A percentile compares a stretch with the other conserved stretches of the same genome.
Evolutionary conservation across 2,888 invertebrate genomes (phyloP).

Genomic region (Glyphotaelius pellucidus): DNA sequence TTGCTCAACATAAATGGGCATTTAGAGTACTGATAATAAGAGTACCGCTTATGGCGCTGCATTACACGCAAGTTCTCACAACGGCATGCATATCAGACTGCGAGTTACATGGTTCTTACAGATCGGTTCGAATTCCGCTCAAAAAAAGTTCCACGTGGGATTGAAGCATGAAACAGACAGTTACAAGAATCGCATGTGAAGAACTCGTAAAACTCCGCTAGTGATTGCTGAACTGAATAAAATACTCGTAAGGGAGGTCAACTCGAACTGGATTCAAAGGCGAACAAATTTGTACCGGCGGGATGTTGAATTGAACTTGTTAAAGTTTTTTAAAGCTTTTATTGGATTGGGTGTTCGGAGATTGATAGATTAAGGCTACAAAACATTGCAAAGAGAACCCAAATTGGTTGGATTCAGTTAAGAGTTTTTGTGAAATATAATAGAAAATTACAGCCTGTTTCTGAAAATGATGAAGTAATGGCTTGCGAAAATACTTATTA

Average conservation of each 20-base stretch:
- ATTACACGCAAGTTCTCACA: background rate
- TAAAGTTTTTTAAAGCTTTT: background rate
- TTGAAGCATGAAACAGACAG: background rate
- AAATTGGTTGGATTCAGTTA: no score
- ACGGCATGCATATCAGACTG: background rate
- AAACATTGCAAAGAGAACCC: no score
- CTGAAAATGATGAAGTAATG: no score
- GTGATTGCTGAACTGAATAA: constrained; percentile 16
- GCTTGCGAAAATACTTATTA: no score
- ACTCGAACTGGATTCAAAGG: background rate
- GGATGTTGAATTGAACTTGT: background rate
- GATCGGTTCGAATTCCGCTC: background rate
- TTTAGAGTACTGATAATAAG: background rate
- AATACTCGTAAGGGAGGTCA: constrained; percentile 24
- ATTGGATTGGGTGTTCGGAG: background rate
- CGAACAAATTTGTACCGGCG: background rate
- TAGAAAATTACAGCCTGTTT: no score
- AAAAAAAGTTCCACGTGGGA: constrained; percentile 3
- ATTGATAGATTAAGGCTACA: background rate
- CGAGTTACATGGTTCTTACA: background rate
- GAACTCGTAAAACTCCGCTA: constrained; percentile 5
- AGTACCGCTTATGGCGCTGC: background rate
- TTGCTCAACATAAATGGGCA: background rate
- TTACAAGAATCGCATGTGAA: constrained; percentile 25
- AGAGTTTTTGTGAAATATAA: no score